Evolutionary conservation across 2,113 vertebrate species (phyloP).

Genomic region (Desmodus rotundus): DNA sequence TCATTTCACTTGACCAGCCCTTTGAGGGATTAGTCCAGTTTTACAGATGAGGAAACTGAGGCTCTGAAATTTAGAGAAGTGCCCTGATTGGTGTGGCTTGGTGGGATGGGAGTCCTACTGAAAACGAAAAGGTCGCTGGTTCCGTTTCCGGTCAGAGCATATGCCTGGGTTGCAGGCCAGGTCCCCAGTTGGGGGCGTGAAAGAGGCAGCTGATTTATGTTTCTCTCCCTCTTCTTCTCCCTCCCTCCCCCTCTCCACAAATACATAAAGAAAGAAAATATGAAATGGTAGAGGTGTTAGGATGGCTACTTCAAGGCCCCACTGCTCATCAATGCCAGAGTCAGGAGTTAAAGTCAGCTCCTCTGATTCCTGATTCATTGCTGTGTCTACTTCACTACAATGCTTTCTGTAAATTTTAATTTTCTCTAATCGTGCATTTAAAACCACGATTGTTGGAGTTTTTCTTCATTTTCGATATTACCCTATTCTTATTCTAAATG

Average conservation of each 20-base stretch:
- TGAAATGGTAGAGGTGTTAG: too few species aligned
- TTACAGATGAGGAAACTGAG: neutral
- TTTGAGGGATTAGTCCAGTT: neutral
- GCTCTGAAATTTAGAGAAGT: too few species aligned
- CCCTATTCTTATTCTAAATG: constrained; percentile 23
- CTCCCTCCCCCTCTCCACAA: too few species aligned
- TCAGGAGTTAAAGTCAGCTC: neutral
- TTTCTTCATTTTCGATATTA: constrained; percentile 50
- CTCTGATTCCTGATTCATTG: neutral
- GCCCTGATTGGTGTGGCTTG: too few species aligned
- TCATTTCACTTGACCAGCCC: neutral
- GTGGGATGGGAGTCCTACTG: too few species aligned
- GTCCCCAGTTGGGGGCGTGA: too few species aligned
- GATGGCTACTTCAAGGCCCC: neutral
- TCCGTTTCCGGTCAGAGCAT: too few species aligned
- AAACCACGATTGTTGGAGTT: neutral
- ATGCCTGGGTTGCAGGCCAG: too few species aligned
- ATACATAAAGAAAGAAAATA: too few species aligned
- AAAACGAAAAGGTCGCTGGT: too few species aligned
- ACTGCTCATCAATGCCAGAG: neutral
- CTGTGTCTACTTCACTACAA: neutral
- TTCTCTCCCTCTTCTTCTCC: too few species aligned
- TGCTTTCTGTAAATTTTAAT: neutral
- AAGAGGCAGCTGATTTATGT: too few species aligned
- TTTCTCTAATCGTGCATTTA: neutral